These are phyloP conservation scores for Tragelaphus imberbis DNA, from an alignment of 2,113 vertebrate species.

Conservation along the genomic window DNA sequence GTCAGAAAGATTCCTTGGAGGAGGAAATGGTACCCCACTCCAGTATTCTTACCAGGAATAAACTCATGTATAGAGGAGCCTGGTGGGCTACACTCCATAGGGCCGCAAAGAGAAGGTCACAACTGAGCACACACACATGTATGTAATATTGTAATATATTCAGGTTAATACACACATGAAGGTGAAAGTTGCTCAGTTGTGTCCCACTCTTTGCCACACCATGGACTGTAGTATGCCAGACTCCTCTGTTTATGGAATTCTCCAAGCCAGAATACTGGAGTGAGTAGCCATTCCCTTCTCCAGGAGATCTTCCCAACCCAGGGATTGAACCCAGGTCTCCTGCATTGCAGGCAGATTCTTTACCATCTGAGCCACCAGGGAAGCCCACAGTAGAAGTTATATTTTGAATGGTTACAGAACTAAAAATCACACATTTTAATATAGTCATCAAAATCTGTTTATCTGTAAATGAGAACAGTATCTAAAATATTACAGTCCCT, in stretches of 20 bases:
- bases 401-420: not conserved
- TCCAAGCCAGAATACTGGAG: not conserved
- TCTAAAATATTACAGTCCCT: not conserved
- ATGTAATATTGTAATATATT: not conserved
- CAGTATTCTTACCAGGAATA: not conserved
- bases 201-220: not conserved
- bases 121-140: not conserved
- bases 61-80: not conserved
- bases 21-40: not conserved
- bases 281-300: not conserved
- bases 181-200: not conserved
- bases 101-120: not conserved
- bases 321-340: not conserved
- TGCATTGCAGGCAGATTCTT: not conserved
- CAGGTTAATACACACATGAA: not conserved
- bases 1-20: not conserved
- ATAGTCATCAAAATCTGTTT: not conserved
- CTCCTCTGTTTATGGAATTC: not conserved
- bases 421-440: not conserved
- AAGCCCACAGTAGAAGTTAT: not conserved
- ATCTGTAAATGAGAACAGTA: not conserved
- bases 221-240: not conserved
- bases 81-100: not conserved
- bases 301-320: not conserved
- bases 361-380: not conserved